Evolutionary conservation across 2,113 vertebrate species (phyloP).

Genomic region (Cariama cristata): DNA sequence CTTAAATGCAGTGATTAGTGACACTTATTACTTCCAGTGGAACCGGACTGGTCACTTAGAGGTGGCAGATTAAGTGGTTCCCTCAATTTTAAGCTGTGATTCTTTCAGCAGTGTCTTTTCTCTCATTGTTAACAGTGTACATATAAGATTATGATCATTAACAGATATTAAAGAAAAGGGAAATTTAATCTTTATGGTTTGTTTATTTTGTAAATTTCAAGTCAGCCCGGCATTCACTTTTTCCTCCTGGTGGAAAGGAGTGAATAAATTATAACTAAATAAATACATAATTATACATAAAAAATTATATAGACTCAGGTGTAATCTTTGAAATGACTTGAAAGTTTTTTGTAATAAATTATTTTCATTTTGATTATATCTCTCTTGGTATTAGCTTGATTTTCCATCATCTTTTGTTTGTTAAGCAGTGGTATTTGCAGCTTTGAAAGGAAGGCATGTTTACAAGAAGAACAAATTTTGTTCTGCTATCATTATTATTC

Average conservation of each 20-base stretch:
- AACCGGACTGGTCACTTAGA: not conserved
- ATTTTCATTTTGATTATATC: not conserved
- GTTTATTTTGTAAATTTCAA: not conserved
- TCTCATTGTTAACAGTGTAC: not conserved
- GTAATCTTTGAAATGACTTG: not conserved
- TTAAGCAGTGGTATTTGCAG: not conserved
- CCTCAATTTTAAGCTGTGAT: not conserved
- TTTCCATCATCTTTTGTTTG: slow-evolving; percentile 11
- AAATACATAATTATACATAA: not conserved
- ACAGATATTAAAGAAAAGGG: not conserved
- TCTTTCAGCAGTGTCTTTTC: not conserved
- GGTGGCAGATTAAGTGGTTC: not conserved
- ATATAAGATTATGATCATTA: not conserved
- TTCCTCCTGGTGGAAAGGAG: not conserved
- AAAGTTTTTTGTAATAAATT: not conserved
- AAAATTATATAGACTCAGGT: not conserved
- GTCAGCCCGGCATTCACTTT: not conserved
- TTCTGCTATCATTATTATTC: not conserved
- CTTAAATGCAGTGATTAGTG: not conserved
- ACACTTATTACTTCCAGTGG: not conserved
- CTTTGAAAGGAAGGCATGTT: not conserved
- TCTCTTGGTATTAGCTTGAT: slow-evolving; percentile 25
- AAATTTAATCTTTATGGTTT: not conserved
- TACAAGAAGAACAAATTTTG: not conserved
- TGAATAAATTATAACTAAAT: not conserved